A percentile compares a stretch with the other conserved stretches of the same genome.
phyloP scores from a whole-genome alignment of 2,888 invertebrate species.

The Malthinus flaveolus region DNA sequence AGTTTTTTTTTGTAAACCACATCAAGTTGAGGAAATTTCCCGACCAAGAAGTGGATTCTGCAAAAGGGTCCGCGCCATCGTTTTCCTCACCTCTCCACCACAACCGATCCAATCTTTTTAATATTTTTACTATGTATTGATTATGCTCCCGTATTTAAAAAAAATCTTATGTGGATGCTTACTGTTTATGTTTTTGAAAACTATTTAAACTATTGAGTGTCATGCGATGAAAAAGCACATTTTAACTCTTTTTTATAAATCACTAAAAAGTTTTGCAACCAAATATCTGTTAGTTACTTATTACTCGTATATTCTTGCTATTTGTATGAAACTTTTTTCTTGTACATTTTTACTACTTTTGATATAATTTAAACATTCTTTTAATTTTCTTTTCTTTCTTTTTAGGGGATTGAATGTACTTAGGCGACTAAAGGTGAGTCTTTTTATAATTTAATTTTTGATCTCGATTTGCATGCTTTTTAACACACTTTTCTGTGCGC shows the following conservation, averaged over 20 bases:
- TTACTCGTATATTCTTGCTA: slow-evolving; percentile 6
- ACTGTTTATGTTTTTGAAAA: no score
- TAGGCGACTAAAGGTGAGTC: slow-evolving; percentile 53
- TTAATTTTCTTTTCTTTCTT: slow-evolving; percentile 40
- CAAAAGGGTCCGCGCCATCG: no score
- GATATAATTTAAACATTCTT: slow-evolving; percentile 42
- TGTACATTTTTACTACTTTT: slow-evolving; percentile 27
- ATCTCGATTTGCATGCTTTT: slow-evolving; percentile 13
- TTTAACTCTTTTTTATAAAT: no score
- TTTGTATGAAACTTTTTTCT: slow-evolving; percentile 9
- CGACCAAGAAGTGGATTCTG: no score
- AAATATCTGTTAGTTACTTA: slow-evolving; percentile 20
- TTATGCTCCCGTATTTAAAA: neutral
- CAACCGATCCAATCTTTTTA: no score
- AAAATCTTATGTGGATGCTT: no score
- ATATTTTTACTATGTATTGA: neutral
- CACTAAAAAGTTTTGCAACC: slow-evolving; percentile 12
- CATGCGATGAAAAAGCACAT: no score
- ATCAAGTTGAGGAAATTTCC: no score
- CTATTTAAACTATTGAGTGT: no score
- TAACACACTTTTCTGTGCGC: neutral
- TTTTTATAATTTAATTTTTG: slow-evolving; percentile 8
- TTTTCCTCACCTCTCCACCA: no score
- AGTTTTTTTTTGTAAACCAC: no score
- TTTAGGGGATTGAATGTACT: slow-evolving; percentile 53